Conservation (phyloP, 2,888 invertebrate species). For the Parasteatoda lunata region DNA sequence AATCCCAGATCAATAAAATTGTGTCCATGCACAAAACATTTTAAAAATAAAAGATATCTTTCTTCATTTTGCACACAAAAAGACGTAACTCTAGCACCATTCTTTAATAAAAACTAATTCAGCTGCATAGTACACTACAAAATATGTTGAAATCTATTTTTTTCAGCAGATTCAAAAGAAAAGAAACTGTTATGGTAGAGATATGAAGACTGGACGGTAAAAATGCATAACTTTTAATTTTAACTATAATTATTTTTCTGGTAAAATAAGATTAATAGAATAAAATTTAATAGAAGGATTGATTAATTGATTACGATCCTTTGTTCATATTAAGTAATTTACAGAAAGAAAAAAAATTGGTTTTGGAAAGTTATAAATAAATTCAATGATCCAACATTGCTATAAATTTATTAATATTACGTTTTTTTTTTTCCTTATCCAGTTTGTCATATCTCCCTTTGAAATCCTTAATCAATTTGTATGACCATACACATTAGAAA, state of each 20-base stretch:
- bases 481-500: neutral
- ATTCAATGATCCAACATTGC: neutral
- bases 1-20: conserved; percentile 36
- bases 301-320: no score
- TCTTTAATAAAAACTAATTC: conserved; percentile 57
- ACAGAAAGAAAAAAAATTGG: no score
- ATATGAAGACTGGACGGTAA: conserved; percentile 44
- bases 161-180: conserved; percentile 7
- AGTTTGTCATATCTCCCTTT: conserved; percentile 29
- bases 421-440: conserved; percentile 3
- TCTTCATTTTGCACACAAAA: conserved; percentile 50
- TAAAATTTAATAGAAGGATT: no score
- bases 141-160: conserved; percentile 22
- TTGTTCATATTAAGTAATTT: no score
- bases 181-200: neutral
- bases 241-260: no score
- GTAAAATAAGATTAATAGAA: no score
- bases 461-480: neutral
- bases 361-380: no score
- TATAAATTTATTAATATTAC: neutral
- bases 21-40: conserved; percentile 46
- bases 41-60: conserved; percentile 41
- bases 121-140: conserved; percentile 52
- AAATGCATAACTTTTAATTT: neutral
- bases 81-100: conserved; percentile 67